Evolutionary conservation across 1,140 invertebrate species (phyloP), one percentile per base, ranked within the genome.

Genomic region (Drosophila parvula): DNA sequence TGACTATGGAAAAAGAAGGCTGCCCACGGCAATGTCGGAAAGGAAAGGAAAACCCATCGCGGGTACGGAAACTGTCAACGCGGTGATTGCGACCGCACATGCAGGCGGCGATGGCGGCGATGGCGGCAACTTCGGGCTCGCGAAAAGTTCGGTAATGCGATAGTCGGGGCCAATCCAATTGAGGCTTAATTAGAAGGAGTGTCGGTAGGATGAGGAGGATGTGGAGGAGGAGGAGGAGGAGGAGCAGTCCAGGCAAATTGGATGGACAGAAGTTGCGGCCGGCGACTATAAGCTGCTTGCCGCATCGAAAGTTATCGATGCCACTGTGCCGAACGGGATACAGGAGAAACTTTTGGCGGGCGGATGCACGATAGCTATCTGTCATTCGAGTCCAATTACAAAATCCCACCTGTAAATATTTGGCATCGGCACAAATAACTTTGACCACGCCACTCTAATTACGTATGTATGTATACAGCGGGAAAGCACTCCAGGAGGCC

Each of bases 11-110:
- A 41, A 77, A 45, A 34, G 56, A 61, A 77, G 73, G 56, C 69
- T 74, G 81, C 81, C 68, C 55, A 36, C 36, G 67, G 81, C 65
- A 7, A 60, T 43, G 43, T 62, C 28, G 44, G 56, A 67, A 50
- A 44, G 45, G 57, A 48, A 58, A 71, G 45, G 57, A 48, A 58
- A 71, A 51, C 50, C 27, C 53, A 43, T 50, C 22, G 18, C 22
- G 78, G 75, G 77, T 68, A 64, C 64, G 71, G 64, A 78, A 84
- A 76, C 82, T 86, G 82, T 86, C 82, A 86, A 56, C 70, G 70
- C 75, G 78, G 85, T 86, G 77, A 86, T 78, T 86, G 78, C 69
- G 82, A 65, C 79, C 57, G 70, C 82, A 73, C 74, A 75, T 75
- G 56, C 60, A 45, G 63, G 64, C 65, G 74, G 62, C 27, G 9